phyloP scores from a whole-genome alignment of 2,797 vertebrate genomes.

The Pseudochirops cupreus region DNA sequence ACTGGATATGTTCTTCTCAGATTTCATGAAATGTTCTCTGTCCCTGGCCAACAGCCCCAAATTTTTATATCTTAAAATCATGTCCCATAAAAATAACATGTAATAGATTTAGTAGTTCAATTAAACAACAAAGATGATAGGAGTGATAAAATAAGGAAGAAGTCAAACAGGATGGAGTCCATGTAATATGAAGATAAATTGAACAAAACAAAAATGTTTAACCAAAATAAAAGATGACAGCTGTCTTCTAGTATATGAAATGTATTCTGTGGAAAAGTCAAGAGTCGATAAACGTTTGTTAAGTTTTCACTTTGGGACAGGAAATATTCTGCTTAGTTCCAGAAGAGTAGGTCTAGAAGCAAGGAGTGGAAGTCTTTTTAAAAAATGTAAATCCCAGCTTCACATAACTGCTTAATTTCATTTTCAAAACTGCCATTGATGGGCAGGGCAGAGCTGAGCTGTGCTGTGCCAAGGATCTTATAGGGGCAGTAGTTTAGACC shows the following conservation, averaged over 20 bases:
- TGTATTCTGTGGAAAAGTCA: background rate
- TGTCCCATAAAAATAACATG: background rate
- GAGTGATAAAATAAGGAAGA: background rate
- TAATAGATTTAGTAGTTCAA: background rate
- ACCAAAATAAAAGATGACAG: background rate
- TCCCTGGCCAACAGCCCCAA: background rate
- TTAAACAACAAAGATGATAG: background rate
- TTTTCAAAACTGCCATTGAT: background rate
- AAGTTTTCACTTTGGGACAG: background rate
- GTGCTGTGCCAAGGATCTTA: background rate
- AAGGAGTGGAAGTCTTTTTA: background rate
- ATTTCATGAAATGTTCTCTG: background rate
- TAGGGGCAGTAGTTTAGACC: background rate
- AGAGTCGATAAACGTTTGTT: background rate
- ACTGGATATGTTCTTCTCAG: background rate
- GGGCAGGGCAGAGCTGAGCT: background rate
- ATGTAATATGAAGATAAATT: background rate
- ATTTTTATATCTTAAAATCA: background rate
- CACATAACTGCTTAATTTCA: background rate
- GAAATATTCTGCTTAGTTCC: background rate
- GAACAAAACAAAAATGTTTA: background rate
- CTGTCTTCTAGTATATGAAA: background rate
- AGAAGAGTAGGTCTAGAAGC: background rate
- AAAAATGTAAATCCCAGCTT: background rate
- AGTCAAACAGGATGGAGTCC: background rate